phyloP scores from a whole-genome alignment of 2,797 vertebrate genomes.

The Eospalax fontanierii region DNA sequence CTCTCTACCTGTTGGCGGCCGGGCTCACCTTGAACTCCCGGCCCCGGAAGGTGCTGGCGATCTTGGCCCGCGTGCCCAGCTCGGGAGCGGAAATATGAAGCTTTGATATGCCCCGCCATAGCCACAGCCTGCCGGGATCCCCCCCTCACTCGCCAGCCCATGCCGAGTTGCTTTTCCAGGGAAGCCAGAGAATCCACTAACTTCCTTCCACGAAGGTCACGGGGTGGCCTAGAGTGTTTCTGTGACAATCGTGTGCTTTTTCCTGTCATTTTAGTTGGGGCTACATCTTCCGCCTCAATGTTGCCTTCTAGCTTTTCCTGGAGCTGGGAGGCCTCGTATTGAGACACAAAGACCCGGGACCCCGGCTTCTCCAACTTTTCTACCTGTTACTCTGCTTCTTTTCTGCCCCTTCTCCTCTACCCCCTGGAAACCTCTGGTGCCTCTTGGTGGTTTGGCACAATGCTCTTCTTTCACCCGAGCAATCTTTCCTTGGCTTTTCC shows the following conservation, averaged over 20 bases:
- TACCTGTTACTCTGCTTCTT: conserved; percentile 77
- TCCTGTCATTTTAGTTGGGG: not conserved
- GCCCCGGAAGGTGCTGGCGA: conserved; percentile 65
- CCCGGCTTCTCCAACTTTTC: conserved; percentile 76
- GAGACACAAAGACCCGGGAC: conserved; percentile 77
- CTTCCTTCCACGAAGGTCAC: conserved; percentile 79
- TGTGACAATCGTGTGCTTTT: not conserved
- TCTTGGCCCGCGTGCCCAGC: not conserved
- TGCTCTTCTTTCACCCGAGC: conserved; percentile 25
- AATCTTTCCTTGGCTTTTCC: conserved; percentile 20
- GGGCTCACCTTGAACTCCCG: conserved; percentile 81
- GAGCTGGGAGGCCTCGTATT: conserved; percentile 41
- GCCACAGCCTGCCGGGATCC: not conserved
- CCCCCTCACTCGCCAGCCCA: not conserved
- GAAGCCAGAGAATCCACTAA: conserved; percentile 58
- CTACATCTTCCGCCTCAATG: conserved; percentile 8
- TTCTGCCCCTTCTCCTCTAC: not conserved
- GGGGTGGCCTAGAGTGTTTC: not conserved
- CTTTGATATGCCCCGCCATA: conserved; percentile 47
- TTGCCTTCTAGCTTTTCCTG: conserved; percentile 13
- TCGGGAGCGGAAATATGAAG: conserved; percentile 1
- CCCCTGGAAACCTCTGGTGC: not conserved
- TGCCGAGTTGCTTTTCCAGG: conserved; percentile 56
- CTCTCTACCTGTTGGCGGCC: conserved; percentile 82
- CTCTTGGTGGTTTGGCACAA: conserved; percentile 14